Conservation (phyloP, 2,113 vertebrate species). For the Grus americana region DNA sequence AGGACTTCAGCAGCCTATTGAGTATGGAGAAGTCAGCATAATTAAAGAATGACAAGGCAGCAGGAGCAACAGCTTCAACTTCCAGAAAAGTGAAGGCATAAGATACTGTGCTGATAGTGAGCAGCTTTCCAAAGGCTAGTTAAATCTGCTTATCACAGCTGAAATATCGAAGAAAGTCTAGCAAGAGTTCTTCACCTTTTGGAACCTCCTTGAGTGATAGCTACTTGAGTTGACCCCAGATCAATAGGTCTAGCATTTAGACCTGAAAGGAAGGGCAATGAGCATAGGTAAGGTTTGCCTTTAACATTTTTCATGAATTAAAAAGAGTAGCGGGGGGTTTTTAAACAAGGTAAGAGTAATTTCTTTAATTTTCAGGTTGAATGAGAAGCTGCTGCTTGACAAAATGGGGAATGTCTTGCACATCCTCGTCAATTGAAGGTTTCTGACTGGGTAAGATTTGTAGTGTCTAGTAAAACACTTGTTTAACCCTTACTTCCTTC, state of each 20-base stretch:
- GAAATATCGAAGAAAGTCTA: slow-evolving; percentile 96
- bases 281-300: slow-evolving; percentile 90
- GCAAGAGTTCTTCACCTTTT: slow-evolving; percentile 90
- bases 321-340: slow-evolving; percentile 77
- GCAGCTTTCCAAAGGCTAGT: slow-evolving; percentile 90
- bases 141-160: slow-evolving; percentile 86
- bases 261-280: slow-evolving; percentile 93
- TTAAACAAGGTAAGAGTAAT: slow-evolving; percentile 94
- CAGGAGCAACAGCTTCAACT: slow-evolving; percentile 88
- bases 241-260: slow-evolving; percentile 89
- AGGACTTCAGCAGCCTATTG: slow-evolving; percentile 91
- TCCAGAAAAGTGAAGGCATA: slow-evolving; percentile 90
- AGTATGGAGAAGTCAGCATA: slow-evolving; percentile 96
- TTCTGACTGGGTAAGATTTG: slow-evolving; percentile 93
- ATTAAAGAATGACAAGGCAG: slow-evolving; percentile 93
- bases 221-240: slow-evolving; percentile 86
- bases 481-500: slow-evolving; percentile 43
- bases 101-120: slow-evolving; percentile 91
- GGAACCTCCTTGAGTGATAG: slow-evolving; percentile 92
- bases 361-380: slow-evolving; percentile 98
- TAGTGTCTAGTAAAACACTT: slow-evolving; percentile 55
- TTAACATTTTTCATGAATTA: slow-evolving; percentile 87
- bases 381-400: slow-evolving; percentile 87
- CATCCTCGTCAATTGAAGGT: slow-evolving; percentile 89
- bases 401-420: slow-evolving; percentile 90